Evolutionary conservation across 2,113 vertebrate species (phyloP).

Genomic region (Jacana jacana): DNA sequence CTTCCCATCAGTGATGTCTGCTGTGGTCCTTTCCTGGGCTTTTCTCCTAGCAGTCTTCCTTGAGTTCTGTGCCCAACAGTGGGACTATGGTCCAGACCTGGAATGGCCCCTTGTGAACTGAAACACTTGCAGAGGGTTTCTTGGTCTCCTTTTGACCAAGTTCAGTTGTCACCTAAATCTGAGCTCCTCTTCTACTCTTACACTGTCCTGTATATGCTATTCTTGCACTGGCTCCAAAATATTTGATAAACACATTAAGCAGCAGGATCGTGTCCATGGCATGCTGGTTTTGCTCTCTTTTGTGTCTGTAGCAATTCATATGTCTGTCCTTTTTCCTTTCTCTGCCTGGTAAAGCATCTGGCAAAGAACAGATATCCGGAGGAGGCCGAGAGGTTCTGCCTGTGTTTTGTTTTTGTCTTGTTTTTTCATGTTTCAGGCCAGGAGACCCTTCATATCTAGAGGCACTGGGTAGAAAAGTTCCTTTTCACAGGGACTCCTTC

Average conservation of each 20-base stretch:
- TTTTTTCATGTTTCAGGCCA: neutral
- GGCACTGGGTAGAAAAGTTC: neutral
- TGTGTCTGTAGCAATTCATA: neutral
- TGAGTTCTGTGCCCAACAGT: neutral
- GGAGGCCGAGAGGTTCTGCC: neutral
- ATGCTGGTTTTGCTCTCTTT: neutral
- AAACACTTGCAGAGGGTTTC: neutral
- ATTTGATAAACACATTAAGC: neutral
- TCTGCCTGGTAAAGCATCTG: neutral
- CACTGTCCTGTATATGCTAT: neutral
- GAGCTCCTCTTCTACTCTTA: neutral
- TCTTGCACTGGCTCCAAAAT: neutral
- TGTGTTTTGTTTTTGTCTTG: neutral
- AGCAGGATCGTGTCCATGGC: neutral
- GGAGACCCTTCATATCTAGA: neutral
- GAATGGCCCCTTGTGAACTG: neutral
- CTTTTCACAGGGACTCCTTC: neutral
- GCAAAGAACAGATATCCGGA: neutral
- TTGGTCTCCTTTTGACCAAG: neutral
- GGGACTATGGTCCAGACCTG: neutral
- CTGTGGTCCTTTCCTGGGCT: neutral
- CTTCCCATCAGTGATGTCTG: neutral
- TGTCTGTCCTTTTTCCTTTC: neutral
- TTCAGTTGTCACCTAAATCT: neutral
- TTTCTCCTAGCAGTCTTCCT: neutral